Conservation (phyloP, 2,113 vertebrate genomes). For the Pica pica region DNA sequence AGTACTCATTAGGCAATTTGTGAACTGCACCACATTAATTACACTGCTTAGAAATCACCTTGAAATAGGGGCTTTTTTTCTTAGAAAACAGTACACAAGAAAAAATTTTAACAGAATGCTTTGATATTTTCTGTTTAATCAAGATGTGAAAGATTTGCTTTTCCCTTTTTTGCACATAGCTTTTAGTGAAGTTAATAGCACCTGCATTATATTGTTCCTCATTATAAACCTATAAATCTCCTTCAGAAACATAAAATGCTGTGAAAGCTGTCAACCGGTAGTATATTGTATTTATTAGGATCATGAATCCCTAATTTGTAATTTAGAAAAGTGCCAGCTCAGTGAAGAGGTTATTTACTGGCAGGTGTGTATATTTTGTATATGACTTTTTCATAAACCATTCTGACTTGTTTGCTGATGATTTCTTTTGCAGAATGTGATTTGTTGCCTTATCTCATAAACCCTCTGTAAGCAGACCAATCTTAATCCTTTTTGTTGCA, state of each 20-base stretch:
- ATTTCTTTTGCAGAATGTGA: not conserved
- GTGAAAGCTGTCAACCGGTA: constrained; percentile 17
- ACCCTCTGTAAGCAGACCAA: not conserved
- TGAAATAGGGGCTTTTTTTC: not conserved
- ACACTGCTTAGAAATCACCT: not conserved
- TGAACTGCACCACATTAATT: not conserved
- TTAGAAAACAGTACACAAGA: not conserved
- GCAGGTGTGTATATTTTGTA: not conserved
- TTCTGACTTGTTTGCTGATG: not conserved
- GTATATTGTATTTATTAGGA: constrained; percentile 28
- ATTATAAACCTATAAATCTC: constrained; percentile 47
- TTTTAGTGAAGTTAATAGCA: not conserved
- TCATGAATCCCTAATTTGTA: constrained; percentile 39
- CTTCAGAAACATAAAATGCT: constrained; percentile 16
- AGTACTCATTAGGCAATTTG: not conserved
- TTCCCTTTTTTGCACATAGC: not conserved
- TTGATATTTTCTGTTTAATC: not conserved
- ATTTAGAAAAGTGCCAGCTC: constrained; percentile 10
- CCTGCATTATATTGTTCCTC: constrained; percentile 2
- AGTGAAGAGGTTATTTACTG: constrained; percentile 29
- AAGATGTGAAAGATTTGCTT: not conserved
- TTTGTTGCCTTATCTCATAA: not conserved
- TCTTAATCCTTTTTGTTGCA: not conserved
- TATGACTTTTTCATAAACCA: not conserved
- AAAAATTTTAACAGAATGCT: not conserved